These are phyloP conservation scores for Tethea ocularis DNA, from an alignment of 2,888 invertebrate genomes.

Conservation along the genomic window DNA sequence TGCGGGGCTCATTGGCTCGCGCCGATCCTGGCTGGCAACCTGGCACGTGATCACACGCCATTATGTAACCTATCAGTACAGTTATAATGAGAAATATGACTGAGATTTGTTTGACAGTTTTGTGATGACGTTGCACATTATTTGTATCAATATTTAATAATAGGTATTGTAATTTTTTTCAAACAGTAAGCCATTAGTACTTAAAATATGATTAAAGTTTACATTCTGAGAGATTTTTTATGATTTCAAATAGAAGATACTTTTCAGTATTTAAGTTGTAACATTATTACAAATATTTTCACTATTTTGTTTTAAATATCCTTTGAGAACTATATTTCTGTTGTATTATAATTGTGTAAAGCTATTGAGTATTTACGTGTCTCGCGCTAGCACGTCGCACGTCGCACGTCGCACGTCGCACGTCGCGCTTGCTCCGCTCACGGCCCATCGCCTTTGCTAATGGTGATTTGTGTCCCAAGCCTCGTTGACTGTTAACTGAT, in stretches of 20 bases:
- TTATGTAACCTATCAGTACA: slow-evolving; percentile 11
- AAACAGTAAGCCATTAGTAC: too few species aligned
- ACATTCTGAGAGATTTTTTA: too few species aligned
- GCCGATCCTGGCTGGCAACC: slow-evolving; percentile 11
- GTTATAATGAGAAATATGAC: slow-evolving; percentile 4
- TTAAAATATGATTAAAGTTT: too few species aligned
- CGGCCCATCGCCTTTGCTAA: slow-evolving; percentile 64
- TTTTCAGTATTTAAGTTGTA: too few species aligned
- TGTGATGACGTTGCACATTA: not conserved
- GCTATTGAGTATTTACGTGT: not conserved
- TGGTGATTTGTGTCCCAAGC: slow-evolving; percentile 76
- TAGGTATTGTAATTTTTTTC: not conserved
- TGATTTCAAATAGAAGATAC: too few species aligned
- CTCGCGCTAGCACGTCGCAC: slow-evolving; percentile 10
- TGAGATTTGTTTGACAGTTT: slow-evolving; percentile 8
- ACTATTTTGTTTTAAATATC: too few species aligned
- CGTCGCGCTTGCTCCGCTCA: slow-evolving; percentile 27
- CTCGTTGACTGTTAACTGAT: slow-evolving; percentile 69
- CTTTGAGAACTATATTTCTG: too few species aligned
- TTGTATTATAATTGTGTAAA: too few species aligned
- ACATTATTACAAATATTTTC: too few species aligned
- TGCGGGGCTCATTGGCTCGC: slow-evolving; percentile 18
- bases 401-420: too few species aligned
- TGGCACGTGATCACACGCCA: slow-evolving; percentile 16
- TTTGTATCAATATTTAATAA: not conserved